Percentiles rank a stretch among this genome's conserved stretches.
Evolutionary conservation across 2,888 invertebrate genomes (phyloP).

Genomic region (Nomada ferruginata): DNA sequence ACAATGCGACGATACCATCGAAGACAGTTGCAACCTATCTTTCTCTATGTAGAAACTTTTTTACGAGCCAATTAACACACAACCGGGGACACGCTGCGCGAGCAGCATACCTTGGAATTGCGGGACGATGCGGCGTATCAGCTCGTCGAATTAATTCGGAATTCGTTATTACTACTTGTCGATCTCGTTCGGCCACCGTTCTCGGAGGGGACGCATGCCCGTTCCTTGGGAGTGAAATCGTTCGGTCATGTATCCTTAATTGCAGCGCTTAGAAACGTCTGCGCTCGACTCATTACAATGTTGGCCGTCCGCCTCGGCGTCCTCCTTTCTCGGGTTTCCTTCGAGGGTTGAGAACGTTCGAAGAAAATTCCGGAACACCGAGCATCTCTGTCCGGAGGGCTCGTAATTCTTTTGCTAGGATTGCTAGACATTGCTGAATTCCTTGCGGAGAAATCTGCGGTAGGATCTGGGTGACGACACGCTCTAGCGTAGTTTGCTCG

Average conservation of each 20-base stretch:
- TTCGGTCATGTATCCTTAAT: too few species aligned
- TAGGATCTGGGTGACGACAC: constrained; percentile 52
- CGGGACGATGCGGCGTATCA: constrained; percentile 14
- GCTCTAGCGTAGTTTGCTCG: not conserved
- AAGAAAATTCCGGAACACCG: not conserved
- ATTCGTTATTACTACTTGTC: constrained; percentile 5
- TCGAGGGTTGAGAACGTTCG: too few species aligned
- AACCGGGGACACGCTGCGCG: constrained; percentile 1
- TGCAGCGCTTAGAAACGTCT: too few species aligned
- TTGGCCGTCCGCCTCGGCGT: too few species aligned
- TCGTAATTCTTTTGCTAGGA: not conserved
- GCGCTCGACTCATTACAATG: too few species aligned
- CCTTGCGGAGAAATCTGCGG: constrained; percentile 44
- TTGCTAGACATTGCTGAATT: not conserved
- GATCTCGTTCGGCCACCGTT: not conserved
- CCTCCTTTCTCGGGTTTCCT: too few species aligned
- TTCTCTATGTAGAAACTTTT: constrained; percentile 14
- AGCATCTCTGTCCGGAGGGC: constrained; percentile 3
- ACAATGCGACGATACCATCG: not conserved
- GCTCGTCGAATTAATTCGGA: constrained; percentile 1
- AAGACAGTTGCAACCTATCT: not conserved
- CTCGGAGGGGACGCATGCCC: not conserved
- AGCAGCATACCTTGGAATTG: constrained; percentile 18
- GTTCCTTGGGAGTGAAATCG: not conserved
- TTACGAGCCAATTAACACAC: constrained; percentile 49